Evolutionary conservation across 2,797 vertebrate species (phyloP), one percentile per base, ranked within the genome.

Genomic region (Prunella strophiata): DNA sequence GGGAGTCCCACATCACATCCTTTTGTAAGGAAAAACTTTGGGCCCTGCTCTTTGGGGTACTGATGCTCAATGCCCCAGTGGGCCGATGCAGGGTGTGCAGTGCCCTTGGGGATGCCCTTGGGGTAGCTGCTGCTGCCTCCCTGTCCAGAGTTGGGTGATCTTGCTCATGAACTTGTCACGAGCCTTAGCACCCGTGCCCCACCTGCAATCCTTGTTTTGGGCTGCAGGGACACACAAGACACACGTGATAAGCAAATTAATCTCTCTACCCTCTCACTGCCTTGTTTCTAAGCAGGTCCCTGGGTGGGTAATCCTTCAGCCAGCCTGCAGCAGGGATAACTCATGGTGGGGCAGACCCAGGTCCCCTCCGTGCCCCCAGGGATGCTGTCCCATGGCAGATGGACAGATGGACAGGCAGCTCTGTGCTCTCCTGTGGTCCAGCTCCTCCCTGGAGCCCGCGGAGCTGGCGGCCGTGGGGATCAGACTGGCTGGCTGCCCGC

Each of bases 401-500:
- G 18, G 74, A 58, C 40, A 58, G 85, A 63, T 2, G 25, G 88
- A 43, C 23, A 38, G 70, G 54, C 0, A 0, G 92, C 88, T 80
- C 0, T 3, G 67, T 63, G 92, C 67, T 89, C 57, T 61, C 55
- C 93, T 42, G 84, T 54, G 93, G 92, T 91, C 85, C 94, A 96
- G 78, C 91, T 96, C 95, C 94, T 96, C 93, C 84, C 87, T 1
- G 34, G 78, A 84, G 86, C 85, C 62, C 0, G 34, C 1, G 43
- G 93, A 92, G 85, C 89, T 63, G 67, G 87, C 55, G 22, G 88
- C 94, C 16, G 32, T 77, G 73, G 91, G 84, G 94, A 95, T 88
- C 94, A 97, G 95, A 94, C 94, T 96, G 95, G 96, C 95, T 96
- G 95, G 85, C 96, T 96, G 95, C 94, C 96, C 71, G n/a, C 91